Evolutionary conservation across 2,113 vertebrate genomes (phyloP).

Genomic region (Neopipo cinnamomea): DNA sequence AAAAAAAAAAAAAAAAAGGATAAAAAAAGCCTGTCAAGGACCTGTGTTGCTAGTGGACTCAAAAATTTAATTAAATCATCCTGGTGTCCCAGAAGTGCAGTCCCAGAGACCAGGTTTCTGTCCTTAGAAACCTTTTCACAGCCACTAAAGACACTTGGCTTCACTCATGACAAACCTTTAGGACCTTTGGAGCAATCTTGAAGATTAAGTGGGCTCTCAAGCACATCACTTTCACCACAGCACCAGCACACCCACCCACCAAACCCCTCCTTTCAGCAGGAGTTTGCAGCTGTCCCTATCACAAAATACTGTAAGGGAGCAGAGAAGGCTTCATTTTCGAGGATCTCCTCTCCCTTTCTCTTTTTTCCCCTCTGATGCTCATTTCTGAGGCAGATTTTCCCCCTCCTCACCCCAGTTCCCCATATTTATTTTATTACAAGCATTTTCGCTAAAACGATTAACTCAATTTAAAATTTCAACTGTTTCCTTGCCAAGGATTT

Average conservation of each 20-base stretch:
- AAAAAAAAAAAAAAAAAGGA: fast-evolving
- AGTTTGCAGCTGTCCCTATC: background rate
- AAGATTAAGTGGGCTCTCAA: background rate
- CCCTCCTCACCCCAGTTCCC: conserved; percentile 1
- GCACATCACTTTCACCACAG: background rate
- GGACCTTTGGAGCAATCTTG: background rate
- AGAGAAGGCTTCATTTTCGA: background rate
- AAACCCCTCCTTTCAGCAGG: background rate
- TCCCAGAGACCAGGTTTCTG: background rate
- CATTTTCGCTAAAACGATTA: conserved; percentile 67
- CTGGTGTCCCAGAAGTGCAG: background rate
- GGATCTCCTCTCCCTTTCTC: background rate
- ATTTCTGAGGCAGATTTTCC: conserved; percentile 2
- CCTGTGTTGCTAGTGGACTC: background rate
- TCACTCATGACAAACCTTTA: background rate
- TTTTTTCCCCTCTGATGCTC: background rate
- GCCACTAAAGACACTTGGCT: background rate
- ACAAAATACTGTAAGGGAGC: background rate
- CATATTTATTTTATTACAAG: conserved; percentile 67
- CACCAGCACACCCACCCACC: background rate
- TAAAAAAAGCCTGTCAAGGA: background rate
- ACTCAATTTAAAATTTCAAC: conserved; percentile 68
- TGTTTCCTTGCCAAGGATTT: conserved; percentile 68
- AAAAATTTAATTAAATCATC: background rate
- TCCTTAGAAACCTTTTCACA: background rate